These are phyloP conservation scores for Drosophila koepferae DNA, from an alignment of 2,888 invertebrate genomes.

Conservation along the genomic window DNA sequence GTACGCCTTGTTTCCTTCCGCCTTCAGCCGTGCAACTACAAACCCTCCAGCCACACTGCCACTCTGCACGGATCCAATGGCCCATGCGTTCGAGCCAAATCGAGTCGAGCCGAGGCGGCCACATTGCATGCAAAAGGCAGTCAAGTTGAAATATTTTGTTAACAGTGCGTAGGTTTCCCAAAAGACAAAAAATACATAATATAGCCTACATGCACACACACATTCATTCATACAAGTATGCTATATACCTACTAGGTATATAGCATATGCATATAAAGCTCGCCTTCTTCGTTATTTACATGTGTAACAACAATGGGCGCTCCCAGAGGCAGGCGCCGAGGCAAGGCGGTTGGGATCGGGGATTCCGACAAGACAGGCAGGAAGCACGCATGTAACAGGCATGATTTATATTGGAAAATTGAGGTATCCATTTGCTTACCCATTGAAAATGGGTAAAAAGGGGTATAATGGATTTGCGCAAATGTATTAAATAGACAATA, in stretches of 20 bases:
- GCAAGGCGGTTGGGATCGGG: slow-evolving; percentile 27
- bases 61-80: slow-evolving; percentile 17
- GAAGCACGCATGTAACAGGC: slow-evolving; percentile 63
- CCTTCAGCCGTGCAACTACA: slow-evolving; percentile 48
- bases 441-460: slow-evolving; percentile 4
- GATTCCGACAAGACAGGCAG: slow-evolving; percentile 52
- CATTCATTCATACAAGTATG: slow-evolving; percentile 2
- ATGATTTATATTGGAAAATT: slow-evolving; percentile 74
- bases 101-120: slow-evolving; percentile 31
- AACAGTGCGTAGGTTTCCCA: slow-evolving; percentile 55
- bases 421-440: slow-evolving; percentile 44
- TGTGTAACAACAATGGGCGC: slow-evolving; percentile 44
- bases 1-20: slow-evolving; percentile 69
- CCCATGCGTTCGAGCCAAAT: slow-evolving; percentile 10
- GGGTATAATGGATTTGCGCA: slow-evolving; percentile 11
- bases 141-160: slow-evolving; percentile 63
- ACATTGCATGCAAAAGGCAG: slow-evolving; percentile 51
- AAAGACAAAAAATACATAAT: slow-evolving; percentile 49
- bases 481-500: slow-evolving; percentile 2
- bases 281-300: slow-evolving; percentile 64
- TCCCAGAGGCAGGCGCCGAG: slow-evolving; percentile 12
- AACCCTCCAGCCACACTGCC: slow-evolving; percentile 19
- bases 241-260: slow-evolving; percentile 15
- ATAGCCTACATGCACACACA: not conserved
- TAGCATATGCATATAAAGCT: slow-evolving; percentile 22